Conservation (phyloP, 2,797 vertebrate genomes). For the Chelonia mydas region DNA sequence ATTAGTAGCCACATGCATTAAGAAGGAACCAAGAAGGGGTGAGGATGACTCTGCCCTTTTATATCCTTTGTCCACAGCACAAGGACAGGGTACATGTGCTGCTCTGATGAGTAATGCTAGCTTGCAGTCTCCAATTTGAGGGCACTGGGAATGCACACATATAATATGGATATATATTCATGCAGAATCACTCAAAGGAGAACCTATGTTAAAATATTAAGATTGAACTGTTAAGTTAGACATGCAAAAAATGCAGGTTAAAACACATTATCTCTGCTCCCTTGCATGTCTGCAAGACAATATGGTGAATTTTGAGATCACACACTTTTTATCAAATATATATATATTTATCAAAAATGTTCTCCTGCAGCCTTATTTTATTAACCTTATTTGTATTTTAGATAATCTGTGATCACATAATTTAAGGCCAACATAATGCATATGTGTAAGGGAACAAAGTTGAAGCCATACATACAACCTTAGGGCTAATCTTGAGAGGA, state of each 20-base stretch:
- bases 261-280: neutral
- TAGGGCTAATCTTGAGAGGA: neutral
- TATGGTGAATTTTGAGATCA: neutral
- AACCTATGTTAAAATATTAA: neutral
- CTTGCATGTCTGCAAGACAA: neutral
- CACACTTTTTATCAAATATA: neutral
- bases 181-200: too few relatives aligned
- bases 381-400: neutral
- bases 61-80: too few relatives aligned
- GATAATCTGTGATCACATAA: neutral
- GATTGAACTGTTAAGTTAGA: neutral
- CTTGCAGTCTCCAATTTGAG: too few relatives aligned
- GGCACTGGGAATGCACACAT: too few relatives aligned
- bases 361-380: neutral
- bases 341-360: rapidly evolving
- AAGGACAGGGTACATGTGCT: too few relatives aligned
- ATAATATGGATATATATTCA: too few relatives aligned
- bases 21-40: neutral
- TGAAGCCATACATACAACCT: neutral
- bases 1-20: neutral
- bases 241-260: neutral
- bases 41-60: too few relatives aligned
- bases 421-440: neutral
- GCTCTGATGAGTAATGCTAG: too few relatives aligned
- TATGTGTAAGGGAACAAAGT: rapidly evolving